Evolutionary conservation across 2,113 vertebrate species (phyloP).

Genomic region (Hippocampus guttulatus): DNA sequence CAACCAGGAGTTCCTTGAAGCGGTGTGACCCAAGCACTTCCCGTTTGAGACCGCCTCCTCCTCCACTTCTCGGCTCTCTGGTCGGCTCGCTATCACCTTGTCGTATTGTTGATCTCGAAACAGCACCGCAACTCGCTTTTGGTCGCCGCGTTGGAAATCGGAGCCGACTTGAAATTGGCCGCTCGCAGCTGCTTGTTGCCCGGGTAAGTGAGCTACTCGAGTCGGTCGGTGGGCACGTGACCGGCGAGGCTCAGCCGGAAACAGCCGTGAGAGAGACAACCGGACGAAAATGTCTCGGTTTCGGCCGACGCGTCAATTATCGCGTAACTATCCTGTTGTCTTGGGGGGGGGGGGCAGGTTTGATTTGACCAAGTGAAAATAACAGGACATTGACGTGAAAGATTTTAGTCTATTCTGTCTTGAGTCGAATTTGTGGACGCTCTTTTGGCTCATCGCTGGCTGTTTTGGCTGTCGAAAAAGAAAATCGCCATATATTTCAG

Average conservation of each 20-base stretch:
- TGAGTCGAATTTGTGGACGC: neutral
- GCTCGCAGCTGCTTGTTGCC: neutral
- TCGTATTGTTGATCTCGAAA: too few species aligned
- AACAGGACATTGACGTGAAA: too few species aligned
- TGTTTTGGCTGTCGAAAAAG: neutral
- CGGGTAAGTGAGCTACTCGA: neutral
- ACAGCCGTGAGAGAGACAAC: neutral
- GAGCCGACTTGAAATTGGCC: neutral
- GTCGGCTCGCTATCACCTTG: neutral
- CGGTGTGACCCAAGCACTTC: neutral
- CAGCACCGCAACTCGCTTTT: too few species aligned
- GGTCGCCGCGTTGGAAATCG: neutral
- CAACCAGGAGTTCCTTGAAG: neutral
- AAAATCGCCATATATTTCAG: neutral
- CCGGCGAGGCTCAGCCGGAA: neutral
- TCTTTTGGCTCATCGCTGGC: neutral
- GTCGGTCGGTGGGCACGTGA: neutral
- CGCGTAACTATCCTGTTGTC: too few species aligned
- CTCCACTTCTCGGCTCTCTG: neutral
- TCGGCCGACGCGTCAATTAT: neutral
- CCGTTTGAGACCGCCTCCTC: conserved; percentile 3
- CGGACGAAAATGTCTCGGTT: too few species aligned
- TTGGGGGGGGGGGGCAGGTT: neutral
- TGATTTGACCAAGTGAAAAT: neutral
- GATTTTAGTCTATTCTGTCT: neutral